Evolutionary conservation across 2,797 vertebrate genomes (phyloP).

Genomic region (Lacerta bilineata): DNA sequence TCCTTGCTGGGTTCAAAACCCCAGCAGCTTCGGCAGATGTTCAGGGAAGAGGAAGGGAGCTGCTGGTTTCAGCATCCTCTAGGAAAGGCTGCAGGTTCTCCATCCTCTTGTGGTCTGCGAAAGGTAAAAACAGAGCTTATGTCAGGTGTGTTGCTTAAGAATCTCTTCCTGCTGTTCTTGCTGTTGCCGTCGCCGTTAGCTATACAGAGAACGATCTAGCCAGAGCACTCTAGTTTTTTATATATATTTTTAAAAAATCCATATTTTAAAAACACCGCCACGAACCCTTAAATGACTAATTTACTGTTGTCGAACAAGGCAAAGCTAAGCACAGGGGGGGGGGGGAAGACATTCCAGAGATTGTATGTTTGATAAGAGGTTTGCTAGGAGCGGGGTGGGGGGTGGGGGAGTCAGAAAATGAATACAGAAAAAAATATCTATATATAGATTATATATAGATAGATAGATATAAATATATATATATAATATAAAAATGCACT

Average conservation of each 20-base stretch:
- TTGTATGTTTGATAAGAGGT: constrained; percentile 76
- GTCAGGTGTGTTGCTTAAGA: too few relatives aligned
- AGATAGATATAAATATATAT: constrained; percentile 28
- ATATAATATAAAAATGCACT: constrained; percentile 78
- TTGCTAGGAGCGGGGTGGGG: constrained; percentile 51
- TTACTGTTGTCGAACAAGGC: constrained; percentile 40
- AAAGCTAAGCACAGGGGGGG: constrained; percentile 68
- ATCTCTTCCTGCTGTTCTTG: too few relatives aligned
- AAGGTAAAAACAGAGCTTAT: too few relatives aligned
- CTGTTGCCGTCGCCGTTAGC: neutral
- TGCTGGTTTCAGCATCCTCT: too few relatives aligned
- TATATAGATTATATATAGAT: constrained; percentile 55
- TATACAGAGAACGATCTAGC: constrained; percentile 38
- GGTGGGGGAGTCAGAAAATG: constrained; percentile 67
- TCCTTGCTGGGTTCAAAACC: too few relatives aligned
- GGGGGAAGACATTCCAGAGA: constrained; percentile 77
- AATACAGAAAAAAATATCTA: constrained; percentile 38
- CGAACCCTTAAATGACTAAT: constrained; percentile 33
- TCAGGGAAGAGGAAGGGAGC: too few relatives aligned
- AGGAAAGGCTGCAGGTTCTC: neutral
- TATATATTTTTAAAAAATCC: neutral
- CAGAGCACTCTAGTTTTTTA: constrained; percentile 31
- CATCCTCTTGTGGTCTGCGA: neutral
- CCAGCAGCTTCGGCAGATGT: too few relatives aligned
- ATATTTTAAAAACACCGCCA: constrained; percentile 18